phyloP scores from a whole-genome alignment of 2,888 invertebrate genomes.

The Portevinia maculata region DNA sequence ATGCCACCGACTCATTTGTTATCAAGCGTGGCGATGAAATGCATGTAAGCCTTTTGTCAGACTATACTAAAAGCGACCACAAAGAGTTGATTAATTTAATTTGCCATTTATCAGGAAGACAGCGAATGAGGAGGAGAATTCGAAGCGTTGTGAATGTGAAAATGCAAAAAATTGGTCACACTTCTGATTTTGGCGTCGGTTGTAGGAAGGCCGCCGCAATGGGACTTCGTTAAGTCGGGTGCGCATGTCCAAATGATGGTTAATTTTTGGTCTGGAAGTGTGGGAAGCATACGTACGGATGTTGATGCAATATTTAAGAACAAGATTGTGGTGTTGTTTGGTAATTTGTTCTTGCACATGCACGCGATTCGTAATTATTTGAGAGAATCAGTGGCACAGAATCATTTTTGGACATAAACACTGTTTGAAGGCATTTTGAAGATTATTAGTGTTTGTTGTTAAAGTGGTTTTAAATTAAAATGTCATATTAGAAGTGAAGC shows the following conservation, averaged over 20 bases:
- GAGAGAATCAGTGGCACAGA: constrained; percentile 40
- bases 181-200: constrained; percentile 50
- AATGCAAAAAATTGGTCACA: constrained; percentile 57
- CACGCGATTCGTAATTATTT: constrained; percentile 64
- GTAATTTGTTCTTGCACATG: constrained; percentile 52
- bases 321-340: constrained; percentile 39
- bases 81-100: constrained; percentile 72
- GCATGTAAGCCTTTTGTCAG: constrained; percentile 53
- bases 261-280: constrained; percentile 47
- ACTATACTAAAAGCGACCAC: constrained; percentile 32
- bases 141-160: constrained; percentile 22
- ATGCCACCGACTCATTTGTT: constrained; percentile 57
- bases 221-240: constrained; percentile 52
- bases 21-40: constrained; percentile 34
- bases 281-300: constrained; percentile 29
- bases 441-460: constrained; percentile 21
- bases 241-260: constrained; percentile 18
- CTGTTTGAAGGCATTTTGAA: constrained; percentile 33
- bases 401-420: constrained; percentile 32
- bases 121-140: constrained; percentile 27
- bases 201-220: constrained; percentile 37
- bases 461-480: constrained; percentile 34
- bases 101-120: constrained; percentile 60
- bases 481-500: constrained; percentile 27
- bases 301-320: constrained; percentile 56